phyloP scores from a whole-genome alignment of 2,888 invertebrate species.

The Agrotis puta region DNA sequence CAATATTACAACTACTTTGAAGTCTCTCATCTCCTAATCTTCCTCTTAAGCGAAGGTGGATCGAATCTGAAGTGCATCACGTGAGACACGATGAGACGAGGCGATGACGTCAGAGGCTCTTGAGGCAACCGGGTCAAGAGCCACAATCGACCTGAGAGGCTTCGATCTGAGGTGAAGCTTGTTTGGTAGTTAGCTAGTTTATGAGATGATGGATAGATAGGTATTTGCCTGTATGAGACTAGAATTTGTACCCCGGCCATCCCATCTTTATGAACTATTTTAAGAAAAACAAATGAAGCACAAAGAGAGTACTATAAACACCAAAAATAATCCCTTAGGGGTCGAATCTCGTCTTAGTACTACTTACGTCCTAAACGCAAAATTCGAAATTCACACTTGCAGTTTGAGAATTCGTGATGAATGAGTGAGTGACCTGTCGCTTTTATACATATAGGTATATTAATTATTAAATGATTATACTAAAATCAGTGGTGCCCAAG shows the following conservation, averaged over 20 bases:
- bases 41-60: constrained; percentile 33
- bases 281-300: too few relatives aligned
- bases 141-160: constrained; percentile 39
- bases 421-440: too few relatives aligned
- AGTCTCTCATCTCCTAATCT: constrained; percentile 5
- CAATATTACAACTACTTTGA: neutral
- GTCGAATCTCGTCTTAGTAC: too few relatives aligned
- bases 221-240: neutral
- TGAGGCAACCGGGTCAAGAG: constrained; percentile 49
- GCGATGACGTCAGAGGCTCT: constrained; percentile 42
- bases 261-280: too few relatives aligned
- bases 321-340: too few relatives aligned
- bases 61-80: constrained; percentile 33
- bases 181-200: constrained; percentile 26
- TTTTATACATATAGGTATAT: too few relatives aligned
- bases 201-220: neutral
- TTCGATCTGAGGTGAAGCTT: constrained; percentile 52
- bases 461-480: too few relatives aligned
- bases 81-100: constrained; percentile 28
- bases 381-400: too few relatives aligned
- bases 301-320: too few relatives aligned
- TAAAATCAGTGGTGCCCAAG: too few relatives aligned
- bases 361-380: too few relatives aligned
- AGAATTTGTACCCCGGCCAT: neutral
- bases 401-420: too few relatives aligned